These are phyloP conservation scores for Nomada goodeniana DNA, from an alignment of 2,888 invertebrate species.

Conservation along the genomic window DNA sequence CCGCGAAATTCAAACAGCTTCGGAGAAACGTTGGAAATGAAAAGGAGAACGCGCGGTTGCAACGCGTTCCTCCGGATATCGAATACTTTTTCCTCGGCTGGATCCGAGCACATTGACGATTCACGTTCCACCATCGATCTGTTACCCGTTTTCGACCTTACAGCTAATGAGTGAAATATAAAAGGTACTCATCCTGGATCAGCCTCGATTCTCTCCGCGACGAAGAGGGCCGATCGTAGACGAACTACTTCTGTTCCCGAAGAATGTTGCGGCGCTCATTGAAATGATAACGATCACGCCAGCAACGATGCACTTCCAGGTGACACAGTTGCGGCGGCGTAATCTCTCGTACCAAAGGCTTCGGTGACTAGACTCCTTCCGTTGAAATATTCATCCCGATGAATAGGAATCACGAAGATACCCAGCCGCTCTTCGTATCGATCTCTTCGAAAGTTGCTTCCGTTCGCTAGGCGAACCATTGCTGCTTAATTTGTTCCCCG, in stretches of 20 bases:
- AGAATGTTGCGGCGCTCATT: conserved; percentile 26
- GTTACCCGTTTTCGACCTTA: conserved; percentile 41
- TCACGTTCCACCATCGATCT: background rate
- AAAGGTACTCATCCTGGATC: conserved; percentile 66
- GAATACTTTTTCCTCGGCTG: too few relatives aligned
- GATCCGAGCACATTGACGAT: conserved; percentile 52
- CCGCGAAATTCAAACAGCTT: too few relatives aligned
- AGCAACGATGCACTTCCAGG: conserved; percentile 23
- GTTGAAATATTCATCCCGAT: background rate
- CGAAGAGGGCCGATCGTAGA: conserved; percentile 7
- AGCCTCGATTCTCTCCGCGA: conserved; percentile 44
- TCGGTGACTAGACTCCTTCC: background rate
- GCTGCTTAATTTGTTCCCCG: background rate
- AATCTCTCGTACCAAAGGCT: background rate
- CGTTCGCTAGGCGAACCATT: background rate
- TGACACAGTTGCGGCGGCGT: conserved; percentile 8
- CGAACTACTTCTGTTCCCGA: conserved; percentile 22
- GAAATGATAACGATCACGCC: background rate
- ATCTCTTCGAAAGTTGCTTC: background rate
- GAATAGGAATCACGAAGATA: conserved; percentile 20
- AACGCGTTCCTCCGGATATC: too few relatives aligned
- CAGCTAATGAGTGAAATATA: conserved; percentile 52
- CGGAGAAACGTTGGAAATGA: background rate
- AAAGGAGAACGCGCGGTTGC: background rate
- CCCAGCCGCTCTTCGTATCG: background rate